Conservation (phyloP, 2,888 invertebrate genomes). For the Drosophila leonis region DNA sequence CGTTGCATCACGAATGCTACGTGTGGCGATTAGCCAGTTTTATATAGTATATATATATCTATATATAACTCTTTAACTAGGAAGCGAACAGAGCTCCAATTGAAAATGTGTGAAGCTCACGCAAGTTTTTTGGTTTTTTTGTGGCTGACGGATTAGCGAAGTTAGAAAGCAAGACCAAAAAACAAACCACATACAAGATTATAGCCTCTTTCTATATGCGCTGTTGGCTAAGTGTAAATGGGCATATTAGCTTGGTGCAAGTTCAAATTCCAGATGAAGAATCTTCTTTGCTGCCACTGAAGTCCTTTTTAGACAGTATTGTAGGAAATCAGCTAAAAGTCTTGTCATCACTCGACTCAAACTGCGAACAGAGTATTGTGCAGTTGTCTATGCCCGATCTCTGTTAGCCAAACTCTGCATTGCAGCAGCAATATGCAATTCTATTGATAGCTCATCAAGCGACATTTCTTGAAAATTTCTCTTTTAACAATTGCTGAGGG, state of each 20-base stretch:
- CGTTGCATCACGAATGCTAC: constrained; percentile 63
- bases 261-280: no score
- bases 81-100: constrained; percentile 51
- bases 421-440: constrained; percentile 34
- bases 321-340: not conserved
- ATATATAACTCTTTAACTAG: constrained; percentile 45
- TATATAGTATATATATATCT: not conserved
- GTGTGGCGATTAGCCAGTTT: constrained; percentile 36
- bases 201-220: not conserved
- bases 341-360: not conserved
- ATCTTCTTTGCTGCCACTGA: not conserved
- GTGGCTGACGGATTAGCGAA: constrained; percentile 28
- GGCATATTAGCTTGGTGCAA: not conserved
- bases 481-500: constrained; percentile 28
- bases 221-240: not conserved
- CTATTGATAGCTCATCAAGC: constrained; percentile 19
- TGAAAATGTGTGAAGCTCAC: constrained; percentile 52
- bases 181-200: constrained; percentile 20
- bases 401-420: not conserved
- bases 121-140: constrained; percentile 30
- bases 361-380: not conserved
- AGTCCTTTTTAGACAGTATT: not conserved
- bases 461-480: constrained; percentile 40
- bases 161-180: constrained; percentile 57
- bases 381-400: not conserved